Base-by-base conservation (phyloP, 2,888 invertebrate species). In the Eupelmus urozonus region DNA sequence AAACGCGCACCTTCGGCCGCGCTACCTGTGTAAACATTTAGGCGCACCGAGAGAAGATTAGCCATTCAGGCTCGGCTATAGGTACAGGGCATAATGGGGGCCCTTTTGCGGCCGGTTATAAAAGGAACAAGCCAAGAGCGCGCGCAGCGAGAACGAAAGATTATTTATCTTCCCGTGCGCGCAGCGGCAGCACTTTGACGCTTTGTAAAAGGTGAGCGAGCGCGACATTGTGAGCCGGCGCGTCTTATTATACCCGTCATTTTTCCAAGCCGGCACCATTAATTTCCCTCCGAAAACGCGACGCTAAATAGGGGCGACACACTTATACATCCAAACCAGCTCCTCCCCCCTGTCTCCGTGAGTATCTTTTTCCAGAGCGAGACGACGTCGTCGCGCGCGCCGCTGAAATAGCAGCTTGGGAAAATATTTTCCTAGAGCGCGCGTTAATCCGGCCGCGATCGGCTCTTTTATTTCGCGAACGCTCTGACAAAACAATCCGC, bases 371-470 rank as follows among this genome's bases (percentile, higher is more conserved):
- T 45, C 9, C 34, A 16, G 40, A 5, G 11, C 23, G 29, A 11
- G 59, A 70, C 40, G 59, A 55, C 72, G 23, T n/a, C 40, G 59
- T 63, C 72, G 23, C 18, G 25, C 25, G 40, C 25, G 20, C 1
- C n/a, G 42, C 80, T 80, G 55, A 79, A 82, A 82, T 79, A 81
- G 76, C 78, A 77, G 76, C 69, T 77, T 75, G 76, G 77, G 77
- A 81, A 75, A 83, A 82, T 81, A 81, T 83, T 83, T 80, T 83
- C 77, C 69, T 79, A 76, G 78, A 57, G 51, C 65, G 63, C 27
- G 23, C 63, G 42, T 25, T 62, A 72, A 70, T 66, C 59, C 66
- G 62, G 20, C 72, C 71, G n/a, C 60, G 11, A 53, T 45, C 29
- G 59, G 1, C 42, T 62, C 49, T 51, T 53, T 59, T 25, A 51